These are phyloP conservation scores for Scophthalmus maximus DNA, from an alignment of 2,113 vertebrate genomes.

Conservation along the genomic window DNA sequence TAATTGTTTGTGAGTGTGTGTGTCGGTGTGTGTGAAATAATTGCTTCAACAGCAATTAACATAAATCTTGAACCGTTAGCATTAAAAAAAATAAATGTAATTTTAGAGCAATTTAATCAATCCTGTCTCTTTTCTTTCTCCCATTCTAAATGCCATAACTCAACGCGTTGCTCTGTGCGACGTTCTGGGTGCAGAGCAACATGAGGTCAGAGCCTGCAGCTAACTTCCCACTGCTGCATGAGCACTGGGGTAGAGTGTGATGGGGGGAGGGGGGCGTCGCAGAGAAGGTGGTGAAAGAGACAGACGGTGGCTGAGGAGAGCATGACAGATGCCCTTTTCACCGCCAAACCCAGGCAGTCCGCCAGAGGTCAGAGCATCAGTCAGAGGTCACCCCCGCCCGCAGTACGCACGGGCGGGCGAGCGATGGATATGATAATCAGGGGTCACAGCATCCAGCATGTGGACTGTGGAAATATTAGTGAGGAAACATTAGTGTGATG, in stretches of 20 bases:
- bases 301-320: conserved; percentile 59
- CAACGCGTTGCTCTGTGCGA: conserved; percentile 6
- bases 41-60: not conserved
- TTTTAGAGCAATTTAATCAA: not conserved
- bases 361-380: conserved; percentile 52
- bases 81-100: not conserved
- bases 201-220: conserved; percentile 46
- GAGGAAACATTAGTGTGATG: conserved; percentile 15
- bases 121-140: not conserved
- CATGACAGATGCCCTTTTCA: conserved; percentile 66
- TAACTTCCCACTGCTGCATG: not conserved
- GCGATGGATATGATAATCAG: conserved; percentile 10
- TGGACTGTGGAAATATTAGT: conserved; percentile 1
- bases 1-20: too few species aligned
- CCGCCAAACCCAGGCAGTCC: conserved; percentile 28
- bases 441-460: conserved; percentile 2
- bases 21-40: not conserved
- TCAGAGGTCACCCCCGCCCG: conserved; percentile 34
- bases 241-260: not conserved
- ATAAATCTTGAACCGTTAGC: not conserved
- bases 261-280: not conserved
- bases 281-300: conserved; percentile 37
- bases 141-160: not conserved
- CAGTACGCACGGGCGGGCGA: conserved; percentile 13
- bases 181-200: conserved; percentile 39